Percentiles rank a stretch among this genome's conserved stretches.
phyloP scores from a whole-genome alignment of 64 coral and sea anemone species.

The Platygyra sinensis region DNA sequence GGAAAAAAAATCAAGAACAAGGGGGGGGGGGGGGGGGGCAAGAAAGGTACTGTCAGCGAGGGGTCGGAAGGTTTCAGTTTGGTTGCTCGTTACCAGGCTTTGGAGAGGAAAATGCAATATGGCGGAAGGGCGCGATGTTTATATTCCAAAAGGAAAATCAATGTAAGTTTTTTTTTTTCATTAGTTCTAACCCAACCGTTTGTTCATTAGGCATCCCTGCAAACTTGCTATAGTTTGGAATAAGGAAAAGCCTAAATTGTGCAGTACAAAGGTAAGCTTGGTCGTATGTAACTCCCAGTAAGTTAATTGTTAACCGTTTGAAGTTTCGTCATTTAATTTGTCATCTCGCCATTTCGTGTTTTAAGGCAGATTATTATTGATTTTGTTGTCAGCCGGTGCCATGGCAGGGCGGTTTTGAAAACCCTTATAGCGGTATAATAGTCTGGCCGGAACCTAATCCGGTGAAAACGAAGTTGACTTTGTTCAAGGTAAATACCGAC shows the following conservation, averaged over 20 bases:
- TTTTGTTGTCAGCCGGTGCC: background rate
- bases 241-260: background rate
- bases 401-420: background rate
- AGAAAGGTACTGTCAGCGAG: too few relatives aligned
- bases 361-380: too few relatives aligned
- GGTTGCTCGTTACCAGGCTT: too few relatives aligned
- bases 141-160: background rate
- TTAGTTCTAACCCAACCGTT: background rate
- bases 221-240: conserved; percentile 3
- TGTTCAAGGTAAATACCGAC: background rate
- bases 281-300: too few relatives aligned
- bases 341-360: too few relatives aligned
- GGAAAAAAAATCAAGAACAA: too few relatives aligned
- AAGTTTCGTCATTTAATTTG: too few relatives aligned
- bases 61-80: too few relatives aligned
- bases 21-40: too few relatives aligned
- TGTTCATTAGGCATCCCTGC: background rate
- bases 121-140: too few relatives aligned
- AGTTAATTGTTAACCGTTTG: too few relatives aligned
- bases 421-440: background rate
- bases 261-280: conserved; percentile 1
- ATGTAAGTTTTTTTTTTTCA: background rate
- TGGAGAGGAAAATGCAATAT: too few relatives aligned
- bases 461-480: background rate
- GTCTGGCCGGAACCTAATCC: conserved; percentile 12